phyloP scores from a whole-genome alignment of 2,797 vertebrate species.

The Crocidura indochinensis region DNA sequence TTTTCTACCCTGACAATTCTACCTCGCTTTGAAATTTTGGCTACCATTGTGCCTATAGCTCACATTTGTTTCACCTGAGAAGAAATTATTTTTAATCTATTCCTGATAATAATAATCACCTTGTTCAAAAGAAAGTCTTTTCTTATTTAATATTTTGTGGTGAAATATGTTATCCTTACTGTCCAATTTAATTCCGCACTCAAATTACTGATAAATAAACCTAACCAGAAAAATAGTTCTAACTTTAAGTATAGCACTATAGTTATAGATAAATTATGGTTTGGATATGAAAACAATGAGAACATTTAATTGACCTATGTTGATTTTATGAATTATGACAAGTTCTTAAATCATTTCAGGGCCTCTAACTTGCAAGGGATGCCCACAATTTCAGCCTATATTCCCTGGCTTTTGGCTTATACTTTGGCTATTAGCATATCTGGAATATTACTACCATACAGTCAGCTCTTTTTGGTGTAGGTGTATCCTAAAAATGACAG shows the following conservation, averaged over 20 bases:
- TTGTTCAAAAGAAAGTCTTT: constrained; percentile 28
- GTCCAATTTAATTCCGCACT: neutral
- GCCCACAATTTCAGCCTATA: too few relatives aligned
- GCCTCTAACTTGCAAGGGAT: neutral
- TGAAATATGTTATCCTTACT: neutral
- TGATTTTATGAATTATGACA: neutral
- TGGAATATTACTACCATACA: neutral
- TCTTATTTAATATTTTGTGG: neutral
- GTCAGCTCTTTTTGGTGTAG: neutral
- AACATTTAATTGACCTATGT: constrained; percentile 3
- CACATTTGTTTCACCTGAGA: constrained; percentile 29
- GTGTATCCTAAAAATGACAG: neutral
- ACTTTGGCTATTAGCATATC: neutral
- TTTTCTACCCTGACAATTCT: neutral
- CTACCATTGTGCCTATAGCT: neutral
- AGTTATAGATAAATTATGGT: neutral
- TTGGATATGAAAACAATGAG: constrained; percentile 15
- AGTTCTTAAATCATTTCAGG: neutral
- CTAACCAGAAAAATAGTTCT: neutral
- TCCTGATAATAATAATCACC: constrained; percentile 1
- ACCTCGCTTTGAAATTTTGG: constrained; percentile 30
- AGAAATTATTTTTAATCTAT: constrained; percentile 37
- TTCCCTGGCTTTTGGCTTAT: neutral
- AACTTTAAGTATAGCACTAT: neutral
- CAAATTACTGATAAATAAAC: neutral